Conservation (phyloP, 2,888 invertebrate species). For the Odiellus spinosus region DNA sequence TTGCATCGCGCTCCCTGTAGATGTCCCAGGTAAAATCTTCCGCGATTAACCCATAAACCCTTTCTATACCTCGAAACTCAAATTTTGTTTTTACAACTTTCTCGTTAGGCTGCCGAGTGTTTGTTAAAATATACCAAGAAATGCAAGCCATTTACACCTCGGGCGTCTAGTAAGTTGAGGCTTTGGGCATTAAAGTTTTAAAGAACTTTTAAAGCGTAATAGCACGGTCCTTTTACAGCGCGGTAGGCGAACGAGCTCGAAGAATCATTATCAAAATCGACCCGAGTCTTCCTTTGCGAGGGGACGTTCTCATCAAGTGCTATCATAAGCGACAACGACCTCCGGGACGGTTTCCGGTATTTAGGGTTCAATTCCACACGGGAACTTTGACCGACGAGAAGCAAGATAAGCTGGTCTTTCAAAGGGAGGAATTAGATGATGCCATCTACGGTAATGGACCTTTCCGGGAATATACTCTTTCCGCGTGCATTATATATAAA, state of each 20-base stretch:
- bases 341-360: constrained; percentile 47
- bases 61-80: too few relatives aligned
- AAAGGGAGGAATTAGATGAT: constrained; percentile 68
- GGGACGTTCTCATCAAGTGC: constrained; percentile 80
- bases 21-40: too few relatives aligned
- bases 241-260: constrained; percentile 11
- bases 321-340: constrained; percentile 45
- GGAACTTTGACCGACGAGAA: constrained; percentile 52
- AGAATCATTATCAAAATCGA: constrained; percentile 49
- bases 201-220: not conserved
- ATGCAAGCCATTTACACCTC: constrained; percentile 77
- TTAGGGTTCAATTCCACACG: constrained; percentile 83
- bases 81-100: too few relatives aligned
- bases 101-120: constrained; percentile 28
- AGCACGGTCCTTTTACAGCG: too few relatives aligned
- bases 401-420: constrained; percentile 66
- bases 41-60: too few relatives aligned
- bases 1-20: too few relatives aligned
- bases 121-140: constrained; percentile 63
- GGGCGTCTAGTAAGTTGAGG: constrained; percentile 44
- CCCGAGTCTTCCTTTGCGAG: constrained; percentile 57
- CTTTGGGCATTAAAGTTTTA: not conserved
- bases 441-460: too few relatives aligned
- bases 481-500: too few relatives aligned
- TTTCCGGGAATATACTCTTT: too few relatives aligned